phyloP scores from a whole-genome alignment of 2,113 vertebrate genomes.

The Cromileptes altivelis region DNA sequence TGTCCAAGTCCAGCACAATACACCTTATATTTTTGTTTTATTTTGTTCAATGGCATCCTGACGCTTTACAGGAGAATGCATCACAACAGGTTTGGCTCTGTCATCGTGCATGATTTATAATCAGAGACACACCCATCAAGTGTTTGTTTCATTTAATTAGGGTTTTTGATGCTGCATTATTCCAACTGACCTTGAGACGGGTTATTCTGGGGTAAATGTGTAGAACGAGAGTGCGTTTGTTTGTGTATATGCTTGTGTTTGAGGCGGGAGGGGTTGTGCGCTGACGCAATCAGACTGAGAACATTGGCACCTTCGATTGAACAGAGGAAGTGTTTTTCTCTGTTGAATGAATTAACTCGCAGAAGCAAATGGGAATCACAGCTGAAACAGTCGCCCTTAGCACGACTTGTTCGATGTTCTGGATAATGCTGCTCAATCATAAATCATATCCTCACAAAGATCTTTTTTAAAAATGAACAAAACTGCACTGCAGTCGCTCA shows the following conservation, averaged over 20 bases:
- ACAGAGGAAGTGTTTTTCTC: constrained; percentile 43
- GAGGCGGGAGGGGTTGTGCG: neutral
- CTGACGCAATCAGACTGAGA: constrained; percentile 54
- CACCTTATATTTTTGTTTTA: neutral
- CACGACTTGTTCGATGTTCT: neutral
- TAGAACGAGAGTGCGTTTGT: neutral
- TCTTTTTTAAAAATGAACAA: neutral
- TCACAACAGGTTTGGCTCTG: neutral
- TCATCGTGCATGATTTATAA: constrained; percentile 27
- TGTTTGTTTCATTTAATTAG: constrained; percentile 26
- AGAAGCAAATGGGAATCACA: constrained; percentile 15
- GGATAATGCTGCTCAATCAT: neutral
- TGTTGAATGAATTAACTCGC: constrained; percentile 46
- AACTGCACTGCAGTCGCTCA: neutral
- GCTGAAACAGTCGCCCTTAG: constrained; percentile 6
- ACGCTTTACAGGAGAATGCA: neutral
- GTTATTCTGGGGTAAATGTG: constrained; percentile 24
- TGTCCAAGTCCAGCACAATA: fast-evolving
- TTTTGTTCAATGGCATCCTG: neutral
- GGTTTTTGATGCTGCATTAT: constrained; percentile 11
- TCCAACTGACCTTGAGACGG: constrained; percentile 48
- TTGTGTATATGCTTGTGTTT: constrained; percentile 5
- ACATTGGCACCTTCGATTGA: constrained; percentile 51
- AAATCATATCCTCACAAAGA: neutral
- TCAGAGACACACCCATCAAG: neutral